Evolutionary conservation across 2,888 invertebrate species (phyloP).

Genomic region (Thereva unica): DNA sequence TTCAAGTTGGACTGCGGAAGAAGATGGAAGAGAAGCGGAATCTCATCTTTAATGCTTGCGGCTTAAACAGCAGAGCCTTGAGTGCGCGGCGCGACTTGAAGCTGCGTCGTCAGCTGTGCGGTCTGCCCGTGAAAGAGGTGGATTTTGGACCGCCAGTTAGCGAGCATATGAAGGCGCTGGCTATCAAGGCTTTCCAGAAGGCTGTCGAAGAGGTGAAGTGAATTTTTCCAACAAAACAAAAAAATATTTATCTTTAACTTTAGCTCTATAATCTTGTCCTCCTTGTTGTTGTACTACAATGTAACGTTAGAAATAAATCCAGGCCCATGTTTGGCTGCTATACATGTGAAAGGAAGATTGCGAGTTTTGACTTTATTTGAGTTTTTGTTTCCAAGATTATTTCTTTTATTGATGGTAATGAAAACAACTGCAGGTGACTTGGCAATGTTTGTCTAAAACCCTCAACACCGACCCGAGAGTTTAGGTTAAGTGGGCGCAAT

Average conservation of each 20-base stretch:
- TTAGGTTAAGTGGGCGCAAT: too few relatives aligned
- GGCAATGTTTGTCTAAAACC: too few relatives aligned
- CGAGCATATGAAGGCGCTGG: constrained; percentile 51
- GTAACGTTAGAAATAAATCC: too few relatives aligned
- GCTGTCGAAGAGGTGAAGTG: constrained; percentile 32
- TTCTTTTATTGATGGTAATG: too few relatives aligned
- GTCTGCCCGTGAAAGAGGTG: constrained; percentile 68
- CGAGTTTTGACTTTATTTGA: too few relatives aligned
- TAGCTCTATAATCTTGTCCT: constrained; percentile 4
- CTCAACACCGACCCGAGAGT: too few relatives aligned
- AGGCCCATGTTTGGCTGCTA: too few relatives aligned
- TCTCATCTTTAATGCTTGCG: constrained; percentile 73
- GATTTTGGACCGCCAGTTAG: constrained; percentile 55
- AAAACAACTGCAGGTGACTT: too few relatives aligned
- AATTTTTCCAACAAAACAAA: not conserved
- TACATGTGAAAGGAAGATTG: too few relatives aligned
- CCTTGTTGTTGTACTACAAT: constrained; percentile 1
- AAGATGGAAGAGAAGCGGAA: constrained; percentile 65
- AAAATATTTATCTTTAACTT: not conserved
- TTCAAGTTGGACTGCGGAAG: constrained; percentile 67
- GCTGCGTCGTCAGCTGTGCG: constrained; percentile 71
- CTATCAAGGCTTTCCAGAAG: constrained; percentile 53
- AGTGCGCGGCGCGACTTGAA: constrained; percentile 80
- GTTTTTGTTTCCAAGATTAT: too few relatives aligned
- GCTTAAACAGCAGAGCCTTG: constrained; percentile 75